These are phyloP conservation scores for Hyperopisus bebe DNA, from an alignment of 2,113 vertebrate genomes.

Conservation along the genomic window DNA sequence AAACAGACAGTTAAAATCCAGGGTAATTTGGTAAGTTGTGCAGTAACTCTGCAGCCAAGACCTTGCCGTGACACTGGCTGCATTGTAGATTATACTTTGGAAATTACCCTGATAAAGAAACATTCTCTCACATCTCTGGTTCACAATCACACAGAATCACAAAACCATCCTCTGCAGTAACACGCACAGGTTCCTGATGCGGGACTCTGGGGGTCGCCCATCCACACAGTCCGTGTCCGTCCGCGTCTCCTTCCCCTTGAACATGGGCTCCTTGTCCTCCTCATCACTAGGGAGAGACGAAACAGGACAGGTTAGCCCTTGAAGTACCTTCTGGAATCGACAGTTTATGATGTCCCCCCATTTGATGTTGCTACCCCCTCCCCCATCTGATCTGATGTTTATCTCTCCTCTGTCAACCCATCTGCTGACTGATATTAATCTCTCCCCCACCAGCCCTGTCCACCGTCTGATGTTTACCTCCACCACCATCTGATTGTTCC, in stretches of 20 bases:
- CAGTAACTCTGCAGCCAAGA: neutral
- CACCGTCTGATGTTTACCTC: neutral
- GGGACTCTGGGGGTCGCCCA: conserved; percentile 67
- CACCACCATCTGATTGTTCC: neutral
- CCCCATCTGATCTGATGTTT: neutral
- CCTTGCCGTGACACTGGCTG: neutral
- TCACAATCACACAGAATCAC: neutral
- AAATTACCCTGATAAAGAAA: neutral
- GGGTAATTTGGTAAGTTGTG: neutral
- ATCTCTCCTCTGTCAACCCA: neutral
- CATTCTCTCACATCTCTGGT: neutral
- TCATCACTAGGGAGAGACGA: conserved; percentile 66
- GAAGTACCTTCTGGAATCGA: neutral
- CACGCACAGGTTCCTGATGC: conserved; percentile 83
- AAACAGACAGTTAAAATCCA: neutral
- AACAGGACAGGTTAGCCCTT: neutral
- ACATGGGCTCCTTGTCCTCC: conserved; percentile 64
- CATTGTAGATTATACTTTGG: neutral
- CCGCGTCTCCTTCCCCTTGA: conserved; percentile 35
- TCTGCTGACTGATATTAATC: neutral
- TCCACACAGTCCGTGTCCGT: conserved; percentile 53
- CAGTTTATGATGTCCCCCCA: neutral
- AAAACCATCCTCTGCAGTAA: neutral
- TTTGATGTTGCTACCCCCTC: neutral
- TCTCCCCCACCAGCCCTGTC: neutral